Conservation (phyloP, 2,888 invertebrate species). For the Mechanitis messenoides region DNA sequence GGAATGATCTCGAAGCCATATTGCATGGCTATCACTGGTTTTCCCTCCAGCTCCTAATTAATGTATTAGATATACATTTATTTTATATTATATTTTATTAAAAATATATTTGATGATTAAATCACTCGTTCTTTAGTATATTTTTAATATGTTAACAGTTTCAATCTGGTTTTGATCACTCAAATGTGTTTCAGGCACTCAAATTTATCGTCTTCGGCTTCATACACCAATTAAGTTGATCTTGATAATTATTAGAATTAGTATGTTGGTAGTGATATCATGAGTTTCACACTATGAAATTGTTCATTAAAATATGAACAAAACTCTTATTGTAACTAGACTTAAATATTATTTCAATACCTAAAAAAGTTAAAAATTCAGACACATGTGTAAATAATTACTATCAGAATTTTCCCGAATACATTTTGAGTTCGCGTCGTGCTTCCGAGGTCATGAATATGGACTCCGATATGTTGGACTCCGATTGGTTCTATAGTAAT, state of each 20-base stretch:
- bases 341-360: conserved; percentile 21
- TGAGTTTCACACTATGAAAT: conserved; percentile 54
- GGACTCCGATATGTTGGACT: no score
- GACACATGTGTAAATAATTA: no score
- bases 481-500: no score
- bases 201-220: conserved; percentile 9
- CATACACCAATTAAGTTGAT: conserved; percentile 51
- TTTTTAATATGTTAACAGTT: no score
- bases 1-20: conserved; percentile 11
- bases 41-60: conserved; percentile 8
- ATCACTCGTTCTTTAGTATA: no score
- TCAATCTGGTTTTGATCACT: no score
- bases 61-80: background rate
- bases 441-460: no score
- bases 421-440: no score
- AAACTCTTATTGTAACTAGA: conserved; percentile 20
- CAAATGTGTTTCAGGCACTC: background rate
- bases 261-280: conserved; percentile 56
- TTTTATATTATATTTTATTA: no score
- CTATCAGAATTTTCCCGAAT: no score
- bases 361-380: no score
- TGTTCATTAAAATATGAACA: conserved; percentile 33
- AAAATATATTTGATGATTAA: no score
- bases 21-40: conserved; percentile 9
- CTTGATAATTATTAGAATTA: conserved; percentile 56